These are phyloP conservation scores for Palythoa heliodiscus DNA, from an alignment of 92 coral and sea anemone genomes.

Conservation along the genomic window DNA sequence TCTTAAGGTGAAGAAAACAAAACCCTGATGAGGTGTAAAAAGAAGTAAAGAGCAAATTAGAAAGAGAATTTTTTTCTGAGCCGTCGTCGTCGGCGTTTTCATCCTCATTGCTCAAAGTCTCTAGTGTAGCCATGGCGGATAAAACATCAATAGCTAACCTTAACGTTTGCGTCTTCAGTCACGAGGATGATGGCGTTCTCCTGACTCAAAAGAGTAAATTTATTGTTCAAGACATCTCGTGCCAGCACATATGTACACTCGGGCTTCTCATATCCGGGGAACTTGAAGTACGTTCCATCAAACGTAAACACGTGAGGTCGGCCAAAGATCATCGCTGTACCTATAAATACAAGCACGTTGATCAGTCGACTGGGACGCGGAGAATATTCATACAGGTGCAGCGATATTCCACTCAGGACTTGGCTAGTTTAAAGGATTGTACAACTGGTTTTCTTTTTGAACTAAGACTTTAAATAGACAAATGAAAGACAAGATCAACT, in stretches of 20 bases:
- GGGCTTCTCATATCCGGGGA: constrained; percentile 90
- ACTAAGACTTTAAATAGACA: too few species aligned
- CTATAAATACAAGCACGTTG: constrained; percentile 38
- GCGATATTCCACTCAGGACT: too few species aligned
- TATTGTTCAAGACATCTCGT: constrained; percentile 89
- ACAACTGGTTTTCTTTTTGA: too few species aligned
- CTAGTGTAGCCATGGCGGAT: background rate
- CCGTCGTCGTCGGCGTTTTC: too few species aligned
- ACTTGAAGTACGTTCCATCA: constrained; percentile 83
- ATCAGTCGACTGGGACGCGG: background rate
- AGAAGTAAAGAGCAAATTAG: too few species aligned
- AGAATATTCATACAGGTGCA: too few species aligned
- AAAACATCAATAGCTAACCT: constrained; percentile 40
- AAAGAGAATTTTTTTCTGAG: too few species aligned
- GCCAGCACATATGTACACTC: constrained; percentile 93
- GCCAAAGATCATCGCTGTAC: constrained; percentile 98
- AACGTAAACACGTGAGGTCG: constrained; percentile 93
- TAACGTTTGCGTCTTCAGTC: constrained; percentile 85
- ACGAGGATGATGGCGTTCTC: constrained; percentile 84
- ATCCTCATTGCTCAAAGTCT: too few species aligned
- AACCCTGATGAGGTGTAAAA: too few species aligned
- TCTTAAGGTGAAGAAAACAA: too few species aligned
- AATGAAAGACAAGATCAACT: too few species aligned
- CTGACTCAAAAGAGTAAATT: constrained; percentile 91
- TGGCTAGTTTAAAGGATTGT: too few species aligned